These are phyloP conservation scores for Parazoanthus darwini DNA, from an alignment of 92 coral and sea anemone species.

Conservation along the genomic window DNA sequence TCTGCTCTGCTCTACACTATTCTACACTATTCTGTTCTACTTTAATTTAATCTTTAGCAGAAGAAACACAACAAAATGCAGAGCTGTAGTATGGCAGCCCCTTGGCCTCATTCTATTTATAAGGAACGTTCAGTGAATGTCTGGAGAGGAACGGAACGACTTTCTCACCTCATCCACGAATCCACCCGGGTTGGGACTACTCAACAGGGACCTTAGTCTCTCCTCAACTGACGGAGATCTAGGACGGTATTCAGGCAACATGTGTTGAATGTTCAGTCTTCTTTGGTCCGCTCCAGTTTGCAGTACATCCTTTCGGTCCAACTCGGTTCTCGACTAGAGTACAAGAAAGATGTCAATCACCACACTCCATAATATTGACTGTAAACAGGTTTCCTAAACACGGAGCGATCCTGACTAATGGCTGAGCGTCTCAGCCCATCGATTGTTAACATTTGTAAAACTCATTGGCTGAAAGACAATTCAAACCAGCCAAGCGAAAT, in stretches of 20 bases:
- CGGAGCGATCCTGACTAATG: too few species aligned
- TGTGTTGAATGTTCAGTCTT: conserved; percentile 41
- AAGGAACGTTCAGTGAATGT: too few species aligned
- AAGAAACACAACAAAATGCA: not conserved
- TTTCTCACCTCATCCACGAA: conserved; percentile 63
- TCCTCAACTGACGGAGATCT: conserved; percentile 80
- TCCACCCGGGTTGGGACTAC: conserved; percentile 86
- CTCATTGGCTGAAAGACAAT: too few species aligned
- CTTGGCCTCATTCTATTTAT: too few species aligned
- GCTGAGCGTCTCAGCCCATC: too few species aligned
- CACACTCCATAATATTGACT: too few species aligned
- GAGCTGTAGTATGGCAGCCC: too few species aligned
- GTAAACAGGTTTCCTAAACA: not conserved
- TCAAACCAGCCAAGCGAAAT: too few species aligned
- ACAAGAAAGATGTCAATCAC: not conserved
- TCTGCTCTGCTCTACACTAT: too few species aligned
- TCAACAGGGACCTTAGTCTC: conserved; percentile 73
- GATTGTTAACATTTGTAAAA: too few species aligned
- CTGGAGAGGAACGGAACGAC: not conserved
- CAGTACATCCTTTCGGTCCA: conserved; percentile 57
- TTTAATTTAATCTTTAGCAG: too few species aligned
- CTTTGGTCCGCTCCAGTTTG: conserved; percentile 58
- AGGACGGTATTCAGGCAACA: conserved; percentile 27
- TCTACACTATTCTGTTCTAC: too few species aligned
- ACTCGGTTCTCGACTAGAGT: conserved; percentile 60